Conservation (phyloP, 2,797 vertebrate species). For the Hypotaenidia okinawae region DNA sequence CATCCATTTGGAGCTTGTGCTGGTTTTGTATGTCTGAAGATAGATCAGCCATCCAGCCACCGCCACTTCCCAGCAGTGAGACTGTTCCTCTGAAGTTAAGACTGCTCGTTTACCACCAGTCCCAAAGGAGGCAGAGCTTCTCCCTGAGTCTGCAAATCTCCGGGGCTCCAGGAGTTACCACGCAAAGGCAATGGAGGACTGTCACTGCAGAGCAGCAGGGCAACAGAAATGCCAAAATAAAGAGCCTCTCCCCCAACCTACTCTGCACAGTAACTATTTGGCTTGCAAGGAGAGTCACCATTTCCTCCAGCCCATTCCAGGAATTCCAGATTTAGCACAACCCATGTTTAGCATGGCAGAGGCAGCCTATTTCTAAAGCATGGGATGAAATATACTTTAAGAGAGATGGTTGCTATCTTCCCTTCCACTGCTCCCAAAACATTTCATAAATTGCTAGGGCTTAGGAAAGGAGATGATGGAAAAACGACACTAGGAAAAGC, state of each 20-base stretch:
- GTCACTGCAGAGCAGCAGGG: not conserved
- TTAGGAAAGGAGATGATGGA: not conserved
- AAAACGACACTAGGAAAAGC: not conserved
- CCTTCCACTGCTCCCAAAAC: not conserved
- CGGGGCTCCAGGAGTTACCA: not conserved
- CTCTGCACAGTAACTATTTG: not conserved
- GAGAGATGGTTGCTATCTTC: not conserved
- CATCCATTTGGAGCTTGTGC: not conserved
- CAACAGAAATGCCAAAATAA: not conserved
- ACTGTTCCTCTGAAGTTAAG: not conserved
- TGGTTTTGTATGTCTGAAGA: not conserved
- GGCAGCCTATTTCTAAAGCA: constrained; percentile 42
- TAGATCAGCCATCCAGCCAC: not conserved
- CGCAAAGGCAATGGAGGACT: not conserved
- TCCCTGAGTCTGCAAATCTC: not conserved
- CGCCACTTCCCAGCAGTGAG: constrained; percentile 1
- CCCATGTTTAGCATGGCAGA: constrained; percentile 48
- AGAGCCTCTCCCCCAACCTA: not conserved
- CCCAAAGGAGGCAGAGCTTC: not conserved
- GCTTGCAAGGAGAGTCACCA: constrained; percentile 39
- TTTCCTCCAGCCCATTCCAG: constrained; percentile 56
- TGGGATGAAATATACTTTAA: constrained; percentile 2
- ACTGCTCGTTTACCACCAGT: not conserved
- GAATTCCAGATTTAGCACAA: constrained; percentile 66
- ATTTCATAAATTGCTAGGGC: not conserved